Base-by-base conservation (phyloP, 1,140 invertebrate species). In the Lasaia peninsularis region DNA sequence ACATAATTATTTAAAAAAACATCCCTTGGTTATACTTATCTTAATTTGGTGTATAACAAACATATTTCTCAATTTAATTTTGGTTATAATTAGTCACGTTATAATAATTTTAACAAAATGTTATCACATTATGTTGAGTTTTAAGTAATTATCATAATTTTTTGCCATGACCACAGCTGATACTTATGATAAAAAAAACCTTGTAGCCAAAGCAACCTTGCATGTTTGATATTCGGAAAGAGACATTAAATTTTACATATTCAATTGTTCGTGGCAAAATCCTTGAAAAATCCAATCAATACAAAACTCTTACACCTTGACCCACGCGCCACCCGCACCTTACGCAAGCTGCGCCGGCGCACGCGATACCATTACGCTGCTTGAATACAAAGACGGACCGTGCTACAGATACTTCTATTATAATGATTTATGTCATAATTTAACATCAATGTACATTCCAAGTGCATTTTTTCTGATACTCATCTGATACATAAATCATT, bases 301-400 rank as follows among this genome's bases (percentile, higher is more conserved):
- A 44, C 40, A 44, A 44, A 20, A 44, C 40, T 55, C 24, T 48
- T 50, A 40, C 24, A 33, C 9, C 50, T 53, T 55, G 10, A 33
- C 31, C n/a, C 50, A 52, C 52, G 18, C 48, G 21, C 21, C 20
- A 12, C 37, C 37, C 20, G 37, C 50, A 60, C 49, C 52, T 72
- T 72, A 67, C 64, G 70, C 63, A 69, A 72, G 44, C 28, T 51
- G 64, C 60, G 58, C 52, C 50, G 48, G 56, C 58, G 63, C 67
- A 69, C 63, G 67, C 67, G 63, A 69, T 66, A 51, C 63, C 58
- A 69, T 69, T 69, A 62, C 40, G 32, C 40, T 44, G 34, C 28
- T 40, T 59, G 62, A 56, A 34, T 52, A 67, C 55, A 68, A 59
- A 65, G 56, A 60, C 60, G 14, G 20, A 48, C 37, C 20, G 8